These are phyloP conservation scores for Drosophila virilis DNA, from an alignment of 1,140 invertebrate species.

Conservation along the genomic window DNA sequence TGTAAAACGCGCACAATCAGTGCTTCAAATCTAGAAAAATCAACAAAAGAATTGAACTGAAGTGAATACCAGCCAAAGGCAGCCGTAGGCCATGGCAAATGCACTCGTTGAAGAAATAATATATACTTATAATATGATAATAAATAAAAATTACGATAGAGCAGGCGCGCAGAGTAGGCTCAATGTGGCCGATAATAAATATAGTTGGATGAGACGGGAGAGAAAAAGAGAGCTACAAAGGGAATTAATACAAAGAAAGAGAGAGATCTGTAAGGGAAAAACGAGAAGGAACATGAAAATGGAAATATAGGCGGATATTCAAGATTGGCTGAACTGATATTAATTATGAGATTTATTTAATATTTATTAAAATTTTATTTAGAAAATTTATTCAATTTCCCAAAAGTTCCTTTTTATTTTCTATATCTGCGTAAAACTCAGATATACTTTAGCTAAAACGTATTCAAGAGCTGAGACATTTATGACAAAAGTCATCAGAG, in stretches of 20 bases:
- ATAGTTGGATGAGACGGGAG: too few relatives aligned
- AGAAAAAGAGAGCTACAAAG: too few relatives aligned
- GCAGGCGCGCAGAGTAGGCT: background rate
- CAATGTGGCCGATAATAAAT: too few relatives aligned
- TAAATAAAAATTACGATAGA: conserved; percentile 54
- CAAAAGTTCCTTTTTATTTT: conserved; percentile 1
- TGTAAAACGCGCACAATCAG: conserved; percentile 77
- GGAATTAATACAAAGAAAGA: too few relatives aligned
- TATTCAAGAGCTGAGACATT: conserved; percentile 44
- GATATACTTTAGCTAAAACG: conserved; percentile 1
- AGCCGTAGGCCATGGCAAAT: conserved; percentile 16
- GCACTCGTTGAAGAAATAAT: conserved; percentile 31
- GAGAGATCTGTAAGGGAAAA: too few relatives aligned
- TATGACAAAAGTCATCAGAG: conserved; percentile 48
- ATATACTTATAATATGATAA: conserved; percentile 46
- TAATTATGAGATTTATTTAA: too few relatives aligned
- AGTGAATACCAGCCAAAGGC: conserved; percentile 31
- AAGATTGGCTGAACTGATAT: too few relatives aligned
- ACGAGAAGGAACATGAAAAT: too few relatives aligned
- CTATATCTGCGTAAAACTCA: background rate
- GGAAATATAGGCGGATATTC: too few relatives aligned
- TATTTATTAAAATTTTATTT: too few relatives aligned
- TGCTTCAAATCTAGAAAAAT: conserved; percentile 81
- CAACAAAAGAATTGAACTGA: conserved; percentile 74
- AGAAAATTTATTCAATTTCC: too few relatives aligned